A percentile compares a stretch with the other conserved stretches of the same genome.
Conservation (phyloP, 2,888 invertebrate species). For the Himalopsyche japonica region DNA sequence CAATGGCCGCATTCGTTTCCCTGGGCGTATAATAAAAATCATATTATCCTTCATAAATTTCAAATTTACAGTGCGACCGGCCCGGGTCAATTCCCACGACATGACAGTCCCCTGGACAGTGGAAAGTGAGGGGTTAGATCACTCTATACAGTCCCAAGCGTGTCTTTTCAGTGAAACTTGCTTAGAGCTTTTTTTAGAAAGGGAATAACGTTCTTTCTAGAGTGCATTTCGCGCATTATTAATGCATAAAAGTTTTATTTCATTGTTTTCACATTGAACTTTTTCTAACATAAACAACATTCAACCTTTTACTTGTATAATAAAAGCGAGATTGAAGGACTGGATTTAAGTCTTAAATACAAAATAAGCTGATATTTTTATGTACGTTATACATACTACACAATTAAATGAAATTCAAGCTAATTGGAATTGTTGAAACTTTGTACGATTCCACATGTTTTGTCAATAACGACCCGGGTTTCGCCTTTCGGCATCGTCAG, state of each 20-base stretch:
- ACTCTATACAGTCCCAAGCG: not conserved
- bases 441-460: no score
- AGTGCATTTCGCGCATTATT: not conserved
- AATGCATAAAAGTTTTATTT: not conserved
- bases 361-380: no score
- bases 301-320: no score
- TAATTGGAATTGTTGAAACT: no score
- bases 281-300: no score
- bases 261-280: not conserved
- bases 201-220: not conserved
- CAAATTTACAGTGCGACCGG: constrained; percentile 33
- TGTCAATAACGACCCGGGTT: no score
- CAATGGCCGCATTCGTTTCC: constrained; percentile 17
- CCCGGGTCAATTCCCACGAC: constrained; percentile 6
- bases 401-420: no score
- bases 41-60: constrained; percentile 35
- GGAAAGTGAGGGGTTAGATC: not conserved
- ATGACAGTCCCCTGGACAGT: constrained; percentile 1
- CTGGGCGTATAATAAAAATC: constrained; percentile 30
- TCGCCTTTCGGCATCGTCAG: no score
- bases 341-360: no score
- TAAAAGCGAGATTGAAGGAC: no score
- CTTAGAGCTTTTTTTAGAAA: not conserved
- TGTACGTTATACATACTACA: no score
- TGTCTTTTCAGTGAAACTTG: not conserved